phyloP scores from a whole-genome alignment of 2,888 invertebrate species.

The Microctonus brassicae region DNA sequence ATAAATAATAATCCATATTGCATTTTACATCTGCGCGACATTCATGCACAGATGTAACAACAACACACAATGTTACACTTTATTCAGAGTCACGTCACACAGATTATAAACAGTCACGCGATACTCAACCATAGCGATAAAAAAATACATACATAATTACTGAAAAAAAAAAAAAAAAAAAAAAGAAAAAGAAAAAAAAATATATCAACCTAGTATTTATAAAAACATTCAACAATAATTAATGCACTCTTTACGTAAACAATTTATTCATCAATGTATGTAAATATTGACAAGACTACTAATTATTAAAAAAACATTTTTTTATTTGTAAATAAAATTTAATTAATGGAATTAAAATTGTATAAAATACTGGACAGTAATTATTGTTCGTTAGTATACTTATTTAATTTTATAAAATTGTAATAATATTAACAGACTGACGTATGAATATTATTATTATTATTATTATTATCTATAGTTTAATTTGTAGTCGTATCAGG shows the following conservation, averaged over 20 bases:
- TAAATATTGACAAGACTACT: too few species aligned
- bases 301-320: too few species aligned
- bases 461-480: not conserved
- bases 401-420: conserved; percentile 30
- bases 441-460: too few species aligned
- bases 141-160: too few species aligned
- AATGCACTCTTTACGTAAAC: too few species aligned
- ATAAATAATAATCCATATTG: conserved; percentile 9
- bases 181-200: not conserved
- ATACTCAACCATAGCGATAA: conserved; percentile 26
- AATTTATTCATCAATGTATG: too few species aligned
- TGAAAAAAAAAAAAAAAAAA: not conserved
- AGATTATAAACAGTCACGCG: conserved; percentile 31
- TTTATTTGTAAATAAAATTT: conserved; percentile 1
- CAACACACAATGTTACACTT: conserved; percentile 4
- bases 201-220: too few species aligned
- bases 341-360: conserved; percentile 13
- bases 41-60: conserved; percentile 4
- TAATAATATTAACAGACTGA: conserved; percentile 25
- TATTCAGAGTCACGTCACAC: conserved; percentile 27
- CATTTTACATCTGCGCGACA: conserved; percentile 1
- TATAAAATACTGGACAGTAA: conserved; percentile 21
- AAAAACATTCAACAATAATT: too few species aligned
- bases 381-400: conserved; percentile 31
- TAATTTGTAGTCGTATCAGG: conserved; percentile 25